A percentile compares a stretch with the other conserved stretches of the same genome.
Evolutionary conservation across 2,113 vertebrate genomes (phyloP).

Genomic region (Rhinoptilus africanus): DNA sequence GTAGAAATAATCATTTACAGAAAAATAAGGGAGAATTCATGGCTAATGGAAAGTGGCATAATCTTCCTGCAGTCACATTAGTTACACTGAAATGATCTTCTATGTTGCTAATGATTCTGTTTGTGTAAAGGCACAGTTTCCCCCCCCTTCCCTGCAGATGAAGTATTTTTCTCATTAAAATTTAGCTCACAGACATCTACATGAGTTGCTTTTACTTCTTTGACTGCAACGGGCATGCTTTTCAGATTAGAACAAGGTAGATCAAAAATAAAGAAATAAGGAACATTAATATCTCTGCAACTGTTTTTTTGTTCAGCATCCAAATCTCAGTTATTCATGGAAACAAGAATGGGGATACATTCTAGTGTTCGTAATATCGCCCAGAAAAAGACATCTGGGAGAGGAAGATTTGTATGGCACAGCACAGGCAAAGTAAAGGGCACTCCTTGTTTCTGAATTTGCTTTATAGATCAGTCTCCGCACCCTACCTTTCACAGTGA

Average conservation of each 20-base stretch:
- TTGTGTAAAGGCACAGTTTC: not conserved
- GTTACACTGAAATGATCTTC: slow-evolving; percentile 3
- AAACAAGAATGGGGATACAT: not conserved
- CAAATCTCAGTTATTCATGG: not conserved
- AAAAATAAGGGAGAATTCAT: not conserved
- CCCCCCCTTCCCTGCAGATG: not conserved
- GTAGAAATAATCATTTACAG: slow-evolving; percentile 6
- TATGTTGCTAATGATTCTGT: not conserved
- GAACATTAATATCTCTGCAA: not conserved
- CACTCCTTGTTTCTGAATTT: not conserved
- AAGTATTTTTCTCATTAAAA: slow-evolving; percentile 27
- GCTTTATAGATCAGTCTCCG: not conserved
- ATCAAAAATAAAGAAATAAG: not conserved
- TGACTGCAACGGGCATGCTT: not conserved
- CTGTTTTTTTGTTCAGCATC: not conserved
- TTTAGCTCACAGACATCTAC: not conserved
- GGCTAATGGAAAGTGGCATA: not conserved
- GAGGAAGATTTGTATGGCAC: not conserved
- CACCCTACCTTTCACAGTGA: not conserved
- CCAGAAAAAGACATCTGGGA: not conserved
- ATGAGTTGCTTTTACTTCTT: not conserved
- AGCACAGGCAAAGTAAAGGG: not conserved
- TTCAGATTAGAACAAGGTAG: not conserved
- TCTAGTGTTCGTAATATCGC: not conserved
- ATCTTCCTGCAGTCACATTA: slow-evolving; percentile 5